Evolutionary conservation across 2,797 vertebrate species (phyloP).

Genomic region (Erpetoichthys calabaricus): DNA sequence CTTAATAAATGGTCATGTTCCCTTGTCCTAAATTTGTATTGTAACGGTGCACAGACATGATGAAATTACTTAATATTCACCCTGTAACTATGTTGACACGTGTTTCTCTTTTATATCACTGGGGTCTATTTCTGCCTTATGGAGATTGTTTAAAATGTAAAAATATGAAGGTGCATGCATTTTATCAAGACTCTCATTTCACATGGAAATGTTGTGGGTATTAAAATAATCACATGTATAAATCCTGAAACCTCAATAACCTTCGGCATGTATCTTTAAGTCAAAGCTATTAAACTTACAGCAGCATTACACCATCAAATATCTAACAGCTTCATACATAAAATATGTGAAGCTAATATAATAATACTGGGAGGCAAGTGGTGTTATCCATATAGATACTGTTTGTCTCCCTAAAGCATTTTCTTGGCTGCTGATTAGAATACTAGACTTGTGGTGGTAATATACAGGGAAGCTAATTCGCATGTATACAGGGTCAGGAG

Average conservation of each 20-base stretch:
- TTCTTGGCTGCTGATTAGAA: constrained; percentile 17
- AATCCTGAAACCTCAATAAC: background rate
- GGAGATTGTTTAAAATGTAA: too few species aligned
- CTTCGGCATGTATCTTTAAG: constrained; percentile 8
- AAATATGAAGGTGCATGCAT: too few species aligned
- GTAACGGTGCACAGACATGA: too few species aligned
- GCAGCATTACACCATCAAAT: constrained; percentile 24
- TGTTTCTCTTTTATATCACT: too few species aligned
- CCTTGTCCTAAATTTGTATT: too few species aligned
- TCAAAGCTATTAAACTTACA: constrained; percentile 27
- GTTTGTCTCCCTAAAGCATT: constrained; percentile 23
- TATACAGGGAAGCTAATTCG: constrained; percentile 22
- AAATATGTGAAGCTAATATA: constrained; percentile 26
- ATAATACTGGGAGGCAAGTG: constrained; percentile 17
- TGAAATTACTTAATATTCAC: too few species aligned
- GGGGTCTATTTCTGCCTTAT: too few species aligned
- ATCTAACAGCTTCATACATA: constrained; percentile 16
- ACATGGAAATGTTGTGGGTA: too few species aligned
- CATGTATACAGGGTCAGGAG: constrained; percentile 19
- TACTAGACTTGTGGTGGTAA: constrained; percentile 12
- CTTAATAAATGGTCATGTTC: too few species aligned
- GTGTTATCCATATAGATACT: constrained; percentile 17
- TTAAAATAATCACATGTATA: too few species aligned
- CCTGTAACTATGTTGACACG: too few species aligned
- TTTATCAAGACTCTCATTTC: too few species aligned